Evolutionary conservation across 2,113 vertebrate genomes (phyloP).

Genomic region (Campylorhamphus procurvoides): DNA sequence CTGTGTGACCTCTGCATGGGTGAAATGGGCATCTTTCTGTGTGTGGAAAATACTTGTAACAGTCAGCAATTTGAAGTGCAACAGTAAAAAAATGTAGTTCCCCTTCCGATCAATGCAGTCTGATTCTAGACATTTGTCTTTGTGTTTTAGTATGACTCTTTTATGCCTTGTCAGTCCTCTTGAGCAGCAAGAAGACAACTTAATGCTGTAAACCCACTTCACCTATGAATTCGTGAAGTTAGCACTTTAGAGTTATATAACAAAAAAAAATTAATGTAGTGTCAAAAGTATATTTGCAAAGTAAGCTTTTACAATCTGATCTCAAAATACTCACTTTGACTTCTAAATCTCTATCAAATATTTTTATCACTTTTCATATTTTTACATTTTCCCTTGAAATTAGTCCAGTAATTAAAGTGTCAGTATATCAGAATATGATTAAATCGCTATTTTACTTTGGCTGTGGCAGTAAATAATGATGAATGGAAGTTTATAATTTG

Average conservation of each 20-base stretch:
- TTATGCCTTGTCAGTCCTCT: neutral
- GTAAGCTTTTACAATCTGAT: neutral
- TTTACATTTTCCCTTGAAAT: neutral
- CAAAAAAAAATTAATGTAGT: neutral
- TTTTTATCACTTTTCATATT: slow-evolving; percentile 15
- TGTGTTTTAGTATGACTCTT: neutral
- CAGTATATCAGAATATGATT: neutral
- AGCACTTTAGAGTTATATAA: neutral
- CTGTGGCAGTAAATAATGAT: neutral
- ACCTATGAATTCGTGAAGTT: neutral
- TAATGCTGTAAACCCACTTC: neutral
- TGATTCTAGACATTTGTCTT: neutral
- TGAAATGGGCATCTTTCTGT: neutral
- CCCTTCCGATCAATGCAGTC: neutral
- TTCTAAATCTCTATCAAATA: neutral
- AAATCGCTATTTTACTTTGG: neutral
- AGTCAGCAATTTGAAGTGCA: neutral
- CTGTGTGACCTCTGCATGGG: neutral
- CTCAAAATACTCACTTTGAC: neutral
- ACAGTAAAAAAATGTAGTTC: neutral
- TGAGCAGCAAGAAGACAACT: neutral
- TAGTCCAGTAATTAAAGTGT: neutral
- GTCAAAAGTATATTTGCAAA: neutral
- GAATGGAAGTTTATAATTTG: neutral
- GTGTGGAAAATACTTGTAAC: neutral